These are phyloP conservation scores for Desmodus rotundus DNA, from an alignment of 2,113 vertebrate genomes.

Conservation along the genomic window DNA sequence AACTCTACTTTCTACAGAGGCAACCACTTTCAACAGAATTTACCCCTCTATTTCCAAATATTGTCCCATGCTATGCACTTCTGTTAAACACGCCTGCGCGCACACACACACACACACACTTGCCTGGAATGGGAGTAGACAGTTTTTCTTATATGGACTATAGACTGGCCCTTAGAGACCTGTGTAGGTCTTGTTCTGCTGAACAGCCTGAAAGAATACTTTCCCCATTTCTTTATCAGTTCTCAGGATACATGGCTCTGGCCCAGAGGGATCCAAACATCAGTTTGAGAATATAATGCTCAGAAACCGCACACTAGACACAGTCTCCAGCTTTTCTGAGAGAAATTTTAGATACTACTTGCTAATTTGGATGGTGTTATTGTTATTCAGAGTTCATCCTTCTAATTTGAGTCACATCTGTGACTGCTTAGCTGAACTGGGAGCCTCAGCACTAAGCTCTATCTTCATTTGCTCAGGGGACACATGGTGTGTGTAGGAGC, in stretches of 20 bases:
- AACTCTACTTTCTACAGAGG: neutral
- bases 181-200: neutral
- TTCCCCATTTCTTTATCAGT: neutral
- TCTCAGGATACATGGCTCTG: neutral
- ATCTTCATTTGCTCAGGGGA: conserved; percentile 67
- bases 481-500: conserved; percentile 76
- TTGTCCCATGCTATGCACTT: neutral
- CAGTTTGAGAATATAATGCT: neutral
- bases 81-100: neutral
- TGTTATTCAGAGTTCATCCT: conserved; percentile 67
- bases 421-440: conserved; percentile 66
- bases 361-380: conserved; percentile 54
- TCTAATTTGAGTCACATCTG: conserved; percentile 73
- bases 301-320: neutral
- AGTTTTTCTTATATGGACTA: neutral
- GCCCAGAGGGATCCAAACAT: neutral
- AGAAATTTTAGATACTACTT: conserved; percentile 31
- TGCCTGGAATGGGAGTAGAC: neutral
- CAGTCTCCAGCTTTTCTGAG: conserved; percentile 32
- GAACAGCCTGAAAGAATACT: neutral
- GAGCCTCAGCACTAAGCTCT: conserved; percentile 57
- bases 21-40: neutral
- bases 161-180: neutral
- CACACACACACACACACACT: neutral
- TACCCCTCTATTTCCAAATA: neutral